Evolutionary conservation across 2,113 vertebrate species (phyloP).

Genomic region (Vanacampus margaritifer): DNA sequence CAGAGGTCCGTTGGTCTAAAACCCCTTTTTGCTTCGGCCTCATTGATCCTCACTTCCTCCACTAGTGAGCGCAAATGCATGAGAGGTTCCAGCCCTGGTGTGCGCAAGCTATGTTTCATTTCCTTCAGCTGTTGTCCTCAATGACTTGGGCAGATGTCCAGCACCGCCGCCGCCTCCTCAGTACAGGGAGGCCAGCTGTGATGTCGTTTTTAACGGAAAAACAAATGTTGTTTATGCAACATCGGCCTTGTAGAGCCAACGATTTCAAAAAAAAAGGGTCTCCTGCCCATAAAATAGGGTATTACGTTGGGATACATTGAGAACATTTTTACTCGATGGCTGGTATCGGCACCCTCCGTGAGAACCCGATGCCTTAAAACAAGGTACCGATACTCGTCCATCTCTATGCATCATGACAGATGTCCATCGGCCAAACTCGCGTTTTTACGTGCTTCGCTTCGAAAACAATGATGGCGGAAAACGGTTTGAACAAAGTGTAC

Average conservation of each 20-base stretch:
- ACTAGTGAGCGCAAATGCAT: not conserved
- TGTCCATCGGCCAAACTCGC: too few species aligned
- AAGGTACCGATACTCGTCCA: too few species aligned
- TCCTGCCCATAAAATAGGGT: too few species aligned
- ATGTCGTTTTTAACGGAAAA: not conserved
- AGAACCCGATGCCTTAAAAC: too few species aligned
- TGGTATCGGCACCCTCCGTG: too few species aligned
- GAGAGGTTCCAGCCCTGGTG: conserved; percentile 13
- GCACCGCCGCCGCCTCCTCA: conserved; percentile 17
- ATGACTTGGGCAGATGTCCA: conserved; percentile 35
- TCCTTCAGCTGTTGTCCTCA: conserved; percentile 37
- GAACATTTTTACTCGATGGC: too few species aligned
- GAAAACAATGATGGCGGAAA: not conserved
- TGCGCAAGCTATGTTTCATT: conserved; percentile 34
- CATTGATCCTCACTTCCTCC: not conserved
- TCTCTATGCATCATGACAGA: too few species aligned
- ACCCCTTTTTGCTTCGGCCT: conserved; percentile 40
- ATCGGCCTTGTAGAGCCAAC: not conserved
- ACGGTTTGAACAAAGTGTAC: not conserved
- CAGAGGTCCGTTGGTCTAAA: conserved; percentile 58
- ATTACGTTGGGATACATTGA: too few species aligned
- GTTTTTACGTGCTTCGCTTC: not conserved
- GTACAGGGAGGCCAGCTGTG: not conserved
- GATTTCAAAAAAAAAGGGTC: too few species aligned
- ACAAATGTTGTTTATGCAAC: not conserved